Base-by-base conservation (phyloP, 2,113 vertebrate species). In the Empidonax alnorum region DNA sequence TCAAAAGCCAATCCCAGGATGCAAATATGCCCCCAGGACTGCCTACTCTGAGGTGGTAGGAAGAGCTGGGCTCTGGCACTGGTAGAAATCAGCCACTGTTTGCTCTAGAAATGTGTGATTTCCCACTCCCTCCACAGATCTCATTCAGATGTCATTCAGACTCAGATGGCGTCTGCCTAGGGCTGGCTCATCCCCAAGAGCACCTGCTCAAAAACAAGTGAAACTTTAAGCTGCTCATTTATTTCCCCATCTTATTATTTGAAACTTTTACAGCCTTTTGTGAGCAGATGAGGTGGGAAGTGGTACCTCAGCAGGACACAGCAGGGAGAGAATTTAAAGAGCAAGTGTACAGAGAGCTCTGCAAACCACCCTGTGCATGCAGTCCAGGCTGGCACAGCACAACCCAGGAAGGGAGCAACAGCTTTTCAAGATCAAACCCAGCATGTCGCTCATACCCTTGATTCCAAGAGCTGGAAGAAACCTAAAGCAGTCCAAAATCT, bases 281-380 rank as follows among this genome's bases (percentile, higher is more conserved):
- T 50, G 33, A 67, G 23, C 33, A 50, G 46, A 49, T 1, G 4
- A 84, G 50, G n/a, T 59, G 58, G 22, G 23, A 56, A n/a, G 55
- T 22, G 55, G 31, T 20, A 13, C 55, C 19, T 56, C 20, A 59
- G n/a, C 58, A 25, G 7, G 22, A 24, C 15, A 37, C 23, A 59
- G n/a, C 10, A 72, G 42, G 30, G 30, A 84, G 9, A 23, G 17
- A 58, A 35, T 39, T 61, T 22, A 53, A 56, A 33, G 17, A 73
- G 4, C 3, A n/a, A 68, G n/a, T 2, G 10, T 6, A 56, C 0
- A 21, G 33, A 93, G 18, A 42, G 30, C 62, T 72, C 68, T 41
- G 19, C 58, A 76, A 71, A 13, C 20, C 27, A 12, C 14, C 9
- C 49, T 5, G 0, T 2, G 10, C 20, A 15, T 0, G 0, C 23